Evolutionary conservation across 1,140 invertebrate genomes (phyloP), one percentile per base, ranked within the genome.

Genomic region (Anoplolepis gracilipes): DNA sequence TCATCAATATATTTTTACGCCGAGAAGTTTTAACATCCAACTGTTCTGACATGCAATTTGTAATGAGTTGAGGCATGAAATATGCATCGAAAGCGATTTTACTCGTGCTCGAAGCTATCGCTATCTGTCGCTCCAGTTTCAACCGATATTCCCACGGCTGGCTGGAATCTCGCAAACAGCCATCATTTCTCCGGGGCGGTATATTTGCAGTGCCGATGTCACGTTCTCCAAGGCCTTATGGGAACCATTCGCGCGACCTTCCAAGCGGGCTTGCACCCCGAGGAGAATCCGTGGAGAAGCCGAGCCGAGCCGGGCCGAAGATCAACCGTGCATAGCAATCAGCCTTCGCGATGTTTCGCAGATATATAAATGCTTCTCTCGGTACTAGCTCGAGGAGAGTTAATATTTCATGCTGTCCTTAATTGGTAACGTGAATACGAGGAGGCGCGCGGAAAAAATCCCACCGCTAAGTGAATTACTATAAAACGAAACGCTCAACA

Each of bases 391-490:
- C 33, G 77, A 69, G 77, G 64, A 79, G 62, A 79, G 77, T 79
- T 79, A 79, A 79, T 79, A 79, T 79, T 79, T 79, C 77, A 79
- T 79, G 77, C 64, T 79, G 69, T 79, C 77, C 64, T 79, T 79
- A 79, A 79, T 79, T 79, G 77, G 77, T 79, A 79, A 79, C 62
- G 64, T 79, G 77, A 79, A 79, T 49, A 55, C 33, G 77, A 16
- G 77, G 77, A 16, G 77, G 53, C 46, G 42, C 77, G 22, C 30
- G 46, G 62, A 69, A 79, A 79, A 39, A 79, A 69, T 69, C 25
- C 64, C 30, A 1, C 49, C 13, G 64, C 77, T 79, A 79, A 79
- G 77, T 79, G 77, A 79, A 79, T 79, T 79, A 79, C 46, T 79
- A 79, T 79, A 79, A 79, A 79, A 79, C 76, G 62, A 79, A 65